Base-by-base conservation (phyloP, 1,140 invertebrate genomes). In the Brachionus manjavacas region DNA sequence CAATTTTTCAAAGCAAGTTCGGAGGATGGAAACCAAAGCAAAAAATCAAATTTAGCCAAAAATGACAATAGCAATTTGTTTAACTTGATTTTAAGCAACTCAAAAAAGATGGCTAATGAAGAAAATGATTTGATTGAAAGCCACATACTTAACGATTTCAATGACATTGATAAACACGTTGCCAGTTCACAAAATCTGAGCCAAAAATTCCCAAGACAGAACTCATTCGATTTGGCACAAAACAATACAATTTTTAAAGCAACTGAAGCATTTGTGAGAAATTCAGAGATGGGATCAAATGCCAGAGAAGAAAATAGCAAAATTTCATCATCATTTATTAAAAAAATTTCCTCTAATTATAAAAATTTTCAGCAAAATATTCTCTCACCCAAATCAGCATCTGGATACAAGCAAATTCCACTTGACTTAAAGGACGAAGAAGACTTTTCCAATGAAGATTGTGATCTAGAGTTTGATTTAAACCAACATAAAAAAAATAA, bases 1-100 rank as follows among this genome's bases (percentile, higher is more conserved):
- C 95, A 97, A 90, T 93, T 93, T 3, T 97, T 96, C 88, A 95
- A 94, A 89, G 66, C 80, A 66, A 83, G 39, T 12, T 9, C 35
- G 9, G 43, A 68, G n/a, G 14, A 46, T 41, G 31, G 14, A 16
- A 60, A 64, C 31, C 14, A 68, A 20, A 39, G 16, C 9, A 16
- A 28, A 20, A 39, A 39, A 16, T 23, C 6, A 7, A 80, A 60
- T 41, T 23, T 60, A 9, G 6, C 8, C 9, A 60, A 39, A 16
- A 60, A 60, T 60, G 55, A 60, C 28, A 20, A 80, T 39, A 64
- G 52, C 28, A 60, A 80, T 12, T 20, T 60, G 16, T 60, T 41
- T n/a, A 64, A 23, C 39, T 64, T 60, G 8, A 79, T 80, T 78
- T 52, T 52, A 28, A 78, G 4, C 23, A 52, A 78, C 4, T 52